Conservation (phyloP, 1,140 invertebrate genomes). For the Cyphomyrmex costatus region DNA sequence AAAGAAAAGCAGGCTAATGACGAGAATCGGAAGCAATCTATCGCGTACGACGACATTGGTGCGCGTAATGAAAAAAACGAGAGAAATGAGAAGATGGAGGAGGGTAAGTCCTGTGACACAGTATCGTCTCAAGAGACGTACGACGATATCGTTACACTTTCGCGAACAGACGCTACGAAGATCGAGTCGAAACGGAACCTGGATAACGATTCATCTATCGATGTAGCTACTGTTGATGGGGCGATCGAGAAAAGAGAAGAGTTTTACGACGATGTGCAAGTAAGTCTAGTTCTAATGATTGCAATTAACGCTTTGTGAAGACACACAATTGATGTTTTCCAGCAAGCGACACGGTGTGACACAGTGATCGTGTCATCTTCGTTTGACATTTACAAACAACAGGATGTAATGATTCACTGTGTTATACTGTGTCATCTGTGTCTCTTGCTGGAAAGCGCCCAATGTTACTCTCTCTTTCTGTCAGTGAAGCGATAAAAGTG, state of each 20-base stretch:
- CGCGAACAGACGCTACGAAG: not conserved
- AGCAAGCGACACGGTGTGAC: too few relatives aligned
- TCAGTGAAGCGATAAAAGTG: too few relatives aligned
- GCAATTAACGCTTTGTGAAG: not conserved
- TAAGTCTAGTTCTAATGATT: conserved; percentile 33
- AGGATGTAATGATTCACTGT: too few relatives aligned
- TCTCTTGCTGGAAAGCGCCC: too few relatives aligned
- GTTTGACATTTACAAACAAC: too few relatives aligned
- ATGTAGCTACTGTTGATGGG: not conserved
- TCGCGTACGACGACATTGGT: conserved; percentile 63
- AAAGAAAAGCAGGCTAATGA: conserved; percentile 65
- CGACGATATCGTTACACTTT: conserved; percentile 73
- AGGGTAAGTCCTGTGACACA: not conserved
- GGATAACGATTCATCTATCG: not conserved
- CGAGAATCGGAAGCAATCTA: not conserved
- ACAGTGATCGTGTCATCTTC: too few relatives aligned
- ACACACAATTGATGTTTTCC: too few relatives aligned
- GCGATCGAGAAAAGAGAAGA: not conserved
- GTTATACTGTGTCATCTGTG: too few relatives aligned
- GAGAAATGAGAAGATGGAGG: not conserved
- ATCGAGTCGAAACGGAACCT: not conserved
- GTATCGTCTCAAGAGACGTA: conserved; percentile 66
- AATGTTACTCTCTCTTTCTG: too few relatives aligned
- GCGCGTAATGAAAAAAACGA: not conserved
- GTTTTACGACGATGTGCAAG: conserved; percentile 66